These are phyloP conservation scores for Cololabis saira DNA, from an alignment of 2,113 vertebrate species.

Conservation along the genomic window DNA sequence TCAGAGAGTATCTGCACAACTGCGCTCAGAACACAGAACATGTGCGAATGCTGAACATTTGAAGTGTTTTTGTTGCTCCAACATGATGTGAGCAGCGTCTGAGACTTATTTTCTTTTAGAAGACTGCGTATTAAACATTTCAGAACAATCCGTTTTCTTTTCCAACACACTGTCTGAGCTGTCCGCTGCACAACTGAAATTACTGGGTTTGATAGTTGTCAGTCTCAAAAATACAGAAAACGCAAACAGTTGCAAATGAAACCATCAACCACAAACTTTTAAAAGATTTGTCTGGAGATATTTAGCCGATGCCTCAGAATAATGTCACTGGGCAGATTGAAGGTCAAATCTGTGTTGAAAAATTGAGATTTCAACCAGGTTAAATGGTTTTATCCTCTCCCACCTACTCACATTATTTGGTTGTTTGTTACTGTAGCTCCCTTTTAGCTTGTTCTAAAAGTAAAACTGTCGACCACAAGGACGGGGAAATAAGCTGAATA, in stretches of 20 bases:
- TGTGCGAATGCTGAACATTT: slow-evolving; percentile 6
- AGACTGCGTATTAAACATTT: slow-evolving; percentile 21
- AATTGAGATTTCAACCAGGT: background rate
- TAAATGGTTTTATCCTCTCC: slow-evolving; percentile 6
- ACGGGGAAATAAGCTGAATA: no score
- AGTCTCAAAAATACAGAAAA: background rate
- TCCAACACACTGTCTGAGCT: no score
- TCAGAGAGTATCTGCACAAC: slow-evolving; percentile 44
- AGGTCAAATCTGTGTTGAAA: no score
- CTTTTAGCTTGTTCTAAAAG: background rate
- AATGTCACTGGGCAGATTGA: no score
- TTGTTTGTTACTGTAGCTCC: slow-evolving; percentile 10
- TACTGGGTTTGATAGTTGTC: background rate
- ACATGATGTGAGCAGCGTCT: slow-evolving; percentile 1
- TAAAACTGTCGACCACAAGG: no score
- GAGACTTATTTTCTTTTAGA: slow-evolving; percentile 23
- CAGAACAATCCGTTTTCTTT: slow-evolving; percentile 3
- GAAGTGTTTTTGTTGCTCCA: slow-evolving; percentile 11
- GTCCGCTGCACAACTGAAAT: background rate
- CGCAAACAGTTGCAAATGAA: no score
- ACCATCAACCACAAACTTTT: no score
- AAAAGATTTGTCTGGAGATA: no score
- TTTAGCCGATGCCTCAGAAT: no score
- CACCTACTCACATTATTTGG: background rate
- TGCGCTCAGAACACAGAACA: slow-evolving; percentile 24